These are phyloP conservation scores for Archivesica marissinica DNA, from an alignment of 1,140 invertebrate species.

Conservation along the genomic window DNA sequence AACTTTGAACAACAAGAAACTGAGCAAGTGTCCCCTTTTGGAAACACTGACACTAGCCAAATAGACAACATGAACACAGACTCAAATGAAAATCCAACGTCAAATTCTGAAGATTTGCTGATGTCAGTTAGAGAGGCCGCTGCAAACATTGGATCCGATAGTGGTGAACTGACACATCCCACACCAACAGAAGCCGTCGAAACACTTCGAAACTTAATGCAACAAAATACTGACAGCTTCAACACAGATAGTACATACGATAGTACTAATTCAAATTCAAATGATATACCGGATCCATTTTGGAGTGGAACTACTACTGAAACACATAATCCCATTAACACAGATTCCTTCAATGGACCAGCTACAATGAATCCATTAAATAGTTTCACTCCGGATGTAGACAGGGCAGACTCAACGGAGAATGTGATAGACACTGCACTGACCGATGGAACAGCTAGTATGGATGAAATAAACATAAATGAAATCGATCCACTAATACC, in stretches of 20 bases:
- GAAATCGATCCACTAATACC: neutral
- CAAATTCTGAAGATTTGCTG: neutral
- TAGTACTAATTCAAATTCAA: neutral
- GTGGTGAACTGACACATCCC: neutral
- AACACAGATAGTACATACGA: neutral
- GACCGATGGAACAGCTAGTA: neutral
- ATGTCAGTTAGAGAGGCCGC: constrained; percentile 5
- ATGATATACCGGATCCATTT: neutral
- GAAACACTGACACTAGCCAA: neutral
- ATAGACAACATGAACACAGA: neutral
- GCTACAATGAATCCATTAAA: no score
- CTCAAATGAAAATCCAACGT: constrained; percentile 7
- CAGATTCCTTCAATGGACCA: neutral
- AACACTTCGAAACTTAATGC: constrained; percentile 18
- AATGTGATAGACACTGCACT: neutral
- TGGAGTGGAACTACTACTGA: neutral
- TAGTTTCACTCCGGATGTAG: neutral
- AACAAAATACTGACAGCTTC: neutral
- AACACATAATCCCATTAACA: neutral
- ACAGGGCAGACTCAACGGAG: neutral
- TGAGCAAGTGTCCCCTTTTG: neutral
- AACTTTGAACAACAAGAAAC: neutral
- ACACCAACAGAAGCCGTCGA: constrained; percentile 7
- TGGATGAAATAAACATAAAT: no score
- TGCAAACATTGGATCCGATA: neutral